Base-by-base conservation (phyloP, 2,797 vertebrate species). In the Catamblyrhynchus diadema region DNA sequence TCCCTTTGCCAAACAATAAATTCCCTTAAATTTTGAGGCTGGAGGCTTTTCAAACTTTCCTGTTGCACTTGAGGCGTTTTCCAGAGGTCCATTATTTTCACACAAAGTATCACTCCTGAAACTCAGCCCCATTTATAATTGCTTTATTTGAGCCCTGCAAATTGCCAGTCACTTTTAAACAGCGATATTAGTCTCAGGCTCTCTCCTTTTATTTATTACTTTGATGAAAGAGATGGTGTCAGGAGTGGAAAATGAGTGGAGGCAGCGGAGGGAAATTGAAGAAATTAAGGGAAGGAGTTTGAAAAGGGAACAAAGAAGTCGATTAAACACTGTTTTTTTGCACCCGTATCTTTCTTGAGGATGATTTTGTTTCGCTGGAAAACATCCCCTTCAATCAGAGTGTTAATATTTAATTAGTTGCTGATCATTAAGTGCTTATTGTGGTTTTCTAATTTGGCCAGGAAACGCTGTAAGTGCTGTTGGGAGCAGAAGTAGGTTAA, bases 361-460 rank as follows among this genome's bases (percentile, higher is more conserved):
- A 51, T 32, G 71, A 24, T 77, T 39, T 3, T 11, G 8, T 81
- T 86, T 79, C 21, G 8, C 59, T 75, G 87, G 62, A 27, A 93
- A 88, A 42, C 83, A 42, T 56, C 83, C 30, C 81, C 62, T 77
- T 73, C 24, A 0, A 37, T 54, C 4, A 0, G 27, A 32, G 35
- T 60, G 61, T 92, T 95, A 81, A 91, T 94, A 64, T 93, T 96
- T 89, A 71, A 93, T 92, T 82, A 81, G 72, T 3, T 50, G 67
- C 81, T 89, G 88, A 51, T 86, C 73, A 51, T 65, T 37, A 69
- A 86, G 48, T 45, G 48, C 71, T 92, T n/a, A 5, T n/a, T 51
- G 82, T 42, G 35, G 64, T 22, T 67, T 64, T 47, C 67, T 91
- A 1, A 89, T 95, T 81, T 82, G 88, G 81, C 48, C 4, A 6